Conservation (phyloP, 2,888 invertebrate species). For the Craniophora ligustri region DNA sequence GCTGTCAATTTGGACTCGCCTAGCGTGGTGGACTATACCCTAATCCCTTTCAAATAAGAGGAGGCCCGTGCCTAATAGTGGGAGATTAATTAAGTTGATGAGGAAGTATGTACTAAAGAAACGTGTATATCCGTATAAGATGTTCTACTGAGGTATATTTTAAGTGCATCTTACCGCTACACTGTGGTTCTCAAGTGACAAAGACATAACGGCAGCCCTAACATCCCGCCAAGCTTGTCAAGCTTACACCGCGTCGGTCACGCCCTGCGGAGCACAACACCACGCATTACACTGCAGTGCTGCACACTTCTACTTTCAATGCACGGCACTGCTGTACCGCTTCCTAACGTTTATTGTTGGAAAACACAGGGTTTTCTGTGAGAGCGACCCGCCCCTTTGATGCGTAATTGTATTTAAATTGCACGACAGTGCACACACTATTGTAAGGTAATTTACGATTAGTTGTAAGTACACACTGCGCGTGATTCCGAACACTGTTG, state of each 20-base stretch:
- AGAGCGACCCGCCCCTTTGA: slow-evolving; percentile 38
- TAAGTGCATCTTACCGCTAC: background rate
- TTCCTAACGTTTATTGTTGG: slow-evolving; percentile 41
- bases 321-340: slow-evolving; percentile 48
- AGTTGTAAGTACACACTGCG: background rate
- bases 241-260: slow-evolving; percentile 50
- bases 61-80: too few species aligned
- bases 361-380: slow-evolving; percentile 43
- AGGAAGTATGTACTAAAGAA: background rate
- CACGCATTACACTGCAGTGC: slow-evolving; percentile 30
- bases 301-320: slow-evolving; percentile 65
- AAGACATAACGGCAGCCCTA: slow-evolving; percentile 42
- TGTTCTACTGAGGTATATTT: too few species aligned
- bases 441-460: slow-evolving; percentile 8
- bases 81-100: too few species aligned
- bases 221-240: slow-evolving; percentile 29
- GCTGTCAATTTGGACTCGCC: too few species aligned
- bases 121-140: too few species aligned
- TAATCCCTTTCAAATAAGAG: too few species aligned
- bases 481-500: slow-evolving; percentile 2
- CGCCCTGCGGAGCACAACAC: slow-evolving; percentile 55
- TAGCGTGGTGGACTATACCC: too few species aligned
- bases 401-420: slow-evolving; percentile 54
- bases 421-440: slow-evolving; percentile 30
- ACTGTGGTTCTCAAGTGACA: background rate